Evolutionary conservation across 2,888 invertebrate species (phyloP), one percentile per base, ranked within the genome.

Genomic region (Campopleginae sp.): DNA sequence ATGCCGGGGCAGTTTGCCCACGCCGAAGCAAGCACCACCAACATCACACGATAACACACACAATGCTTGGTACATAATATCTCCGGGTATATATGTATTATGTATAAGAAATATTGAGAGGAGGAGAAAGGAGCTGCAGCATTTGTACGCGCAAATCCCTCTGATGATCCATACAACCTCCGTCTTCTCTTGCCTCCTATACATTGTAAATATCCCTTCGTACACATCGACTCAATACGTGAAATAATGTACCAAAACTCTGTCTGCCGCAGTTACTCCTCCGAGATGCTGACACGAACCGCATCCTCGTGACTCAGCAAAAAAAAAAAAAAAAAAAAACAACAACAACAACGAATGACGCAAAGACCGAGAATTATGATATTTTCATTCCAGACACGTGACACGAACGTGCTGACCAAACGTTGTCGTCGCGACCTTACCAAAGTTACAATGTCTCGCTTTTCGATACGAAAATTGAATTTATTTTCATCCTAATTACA

Each of bases 1-100:
- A 90, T 89, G 88, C 85, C 88, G 87, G 58, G 70, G 88, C 87
- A 88, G 88, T 83, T 88, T 88, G 89, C 90, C 90, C 89, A 90
- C 89, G 90, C 89, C 85, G 66, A 10, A 33, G 66, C 74, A 17
- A 27, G 23, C 54, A 80, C n/a, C 58, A 78, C 6, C 61, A 33
- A n/a, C 63, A 33, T 17, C 72, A 66, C 65, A 54, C 42, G 74
- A 44, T 66, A 74, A 72, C 65, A 74, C 72, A 72, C 51, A 74
- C 54, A 66, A 74, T 74, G 66, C 58, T 31, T 27, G 5, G 66
- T 27, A 58, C 58, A 66, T 33, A 58, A 65, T 27, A 61, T 33
- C n/a, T 33, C n/a, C 51, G 19, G 61, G 19, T 27, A 70, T 17
- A 23, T 46, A 14, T 51, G 6, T 51, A 27, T 58, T 58, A 31